Conservation (phyloP, 2,797 vertebrate species). For the Gorsachius magnificus region DNA sequence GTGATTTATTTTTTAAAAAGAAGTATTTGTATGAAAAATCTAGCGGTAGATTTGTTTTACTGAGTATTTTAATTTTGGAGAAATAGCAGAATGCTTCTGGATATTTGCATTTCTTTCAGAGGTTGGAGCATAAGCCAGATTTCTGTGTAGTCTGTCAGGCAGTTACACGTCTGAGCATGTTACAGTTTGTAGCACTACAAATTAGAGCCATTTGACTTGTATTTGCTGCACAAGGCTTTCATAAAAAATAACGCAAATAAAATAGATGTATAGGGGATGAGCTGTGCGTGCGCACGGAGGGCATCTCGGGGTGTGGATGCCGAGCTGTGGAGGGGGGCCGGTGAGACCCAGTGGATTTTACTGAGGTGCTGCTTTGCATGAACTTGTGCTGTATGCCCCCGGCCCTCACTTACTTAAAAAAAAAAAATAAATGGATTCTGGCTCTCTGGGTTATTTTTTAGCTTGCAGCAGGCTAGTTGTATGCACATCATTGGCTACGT, state of each 20-base stretch:
- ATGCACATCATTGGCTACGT: background rate
- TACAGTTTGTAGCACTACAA: slow-evolving; percentile 43
- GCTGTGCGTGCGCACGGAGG: rapidly evolving
- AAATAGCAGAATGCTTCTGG: slow-evolving; percentile 24
- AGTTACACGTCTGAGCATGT: slow-evolving; percentile 51
- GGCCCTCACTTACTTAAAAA: background rate
- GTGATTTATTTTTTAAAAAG: background rate
- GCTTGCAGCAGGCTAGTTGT: background rate
- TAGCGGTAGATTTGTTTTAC: background rate
- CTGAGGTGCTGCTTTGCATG: background rate
- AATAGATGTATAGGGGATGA: background rate
- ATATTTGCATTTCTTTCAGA: slow-evolving; percentile 48
- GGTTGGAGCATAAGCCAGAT: slow-evolving; percentile 18
- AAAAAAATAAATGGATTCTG: background rate
- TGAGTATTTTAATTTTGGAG: slow-evolving; percentile 27
- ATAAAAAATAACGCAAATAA: background rate
- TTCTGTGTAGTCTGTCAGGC: slow-evolving; percentile 48
- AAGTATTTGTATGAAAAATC: slow-evolving; percentile 20
- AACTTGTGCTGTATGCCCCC: background rate
- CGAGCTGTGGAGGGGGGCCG: rapidly evolving
- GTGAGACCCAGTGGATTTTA: background rate
- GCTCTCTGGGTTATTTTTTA: background rate
- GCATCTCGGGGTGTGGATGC: rapidly evolving
- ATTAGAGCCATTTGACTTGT: slow-evolving; percentile 30
- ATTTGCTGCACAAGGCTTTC: background rate